Percentiles rank a stretch among this genome's conserved stretches.
These are phyloP conservation scores for Coreius guichenoti DNA, from an alignment of 2,797 vertebrate species.

Conservation along the genomic window DNA sequence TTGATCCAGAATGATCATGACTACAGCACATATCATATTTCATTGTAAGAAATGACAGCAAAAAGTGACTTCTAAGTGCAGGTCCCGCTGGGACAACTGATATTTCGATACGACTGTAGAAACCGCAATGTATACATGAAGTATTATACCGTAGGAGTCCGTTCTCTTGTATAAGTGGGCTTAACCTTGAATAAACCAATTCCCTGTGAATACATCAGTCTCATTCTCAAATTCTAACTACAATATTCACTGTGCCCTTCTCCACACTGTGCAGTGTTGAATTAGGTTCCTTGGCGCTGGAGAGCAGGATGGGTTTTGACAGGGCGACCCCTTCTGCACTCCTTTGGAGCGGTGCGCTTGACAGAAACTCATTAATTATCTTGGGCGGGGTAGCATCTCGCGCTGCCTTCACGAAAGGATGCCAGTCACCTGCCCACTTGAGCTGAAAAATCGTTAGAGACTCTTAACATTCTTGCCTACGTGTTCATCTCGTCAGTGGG, in stretches of 20 bases:
- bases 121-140: not conserved
- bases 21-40: conserved; percentile 43
- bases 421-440: conserved; percentile 72
- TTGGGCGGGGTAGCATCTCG: conserved; percentile 53
- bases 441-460: conserved; percentile 70
- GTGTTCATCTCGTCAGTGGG: conserved; percentile 61
- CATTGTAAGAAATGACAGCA: conserved; percentile 44
- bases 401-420: conserved; percentile 59
- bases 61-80: conserved; percentile 31
- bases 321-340: conserved; percentile 54
- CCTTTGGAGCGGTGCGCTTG: conserved; percentile 59
- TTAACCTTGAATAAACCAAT: conserved; percentile 32
- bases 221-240: not conserved
- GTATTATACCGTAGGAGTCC: not conserved
- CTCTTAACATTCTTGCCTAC: conserved; percentile 52
- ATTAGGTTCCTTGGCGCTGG: conserved; percentile 38
- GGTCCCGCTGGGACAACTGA: conserved; percentile 25
- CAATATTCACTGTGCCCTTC: conserved; percentile 10
- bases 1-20: conserved; percentile 51
- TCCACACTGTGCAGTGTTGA: conserved; percentile 7
- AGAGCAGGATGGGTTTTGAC: conserved; percentile 64
- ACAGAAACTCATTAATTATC: conserved; percentile 77
- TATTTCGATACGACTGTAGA: conserved; percentile 2
- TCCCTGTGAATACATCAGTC: conserved; percentile 21
- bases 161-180: not conserved